Percentiles rank a stretch among this genome's conserved stretches.
Evolutionary conservation across 2,888 invertebrate species (phyloP).

Genomic region (Apotomis betuletana): DNA sequence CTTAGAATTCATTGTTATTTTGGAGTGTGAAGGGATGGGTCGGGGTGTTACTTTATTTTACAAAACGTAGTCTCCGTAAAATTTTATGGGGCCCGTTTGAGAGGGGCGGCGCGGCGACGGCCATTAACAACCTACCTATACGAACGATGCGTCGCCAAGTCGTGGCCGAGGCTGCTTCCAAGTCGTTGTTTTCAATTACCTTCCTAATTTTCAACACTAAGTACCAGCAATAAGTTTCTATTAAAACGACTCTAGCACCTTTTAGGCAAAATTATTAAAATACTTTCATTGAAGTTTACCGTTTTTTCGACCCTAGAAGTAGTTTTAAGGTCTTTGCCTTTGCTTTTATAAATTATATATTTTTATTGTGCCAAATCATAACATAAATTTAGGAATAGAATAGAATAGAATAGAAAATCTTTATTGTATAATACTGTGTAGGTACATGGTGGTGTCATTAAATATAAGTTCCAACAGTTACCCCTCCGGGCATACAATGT

Average conservation of each 20-base stretch:
- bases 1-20: slow-evolving; percentile 58
- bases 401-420: no score
- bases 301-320: slow-evolving; percentile 5
- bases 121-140: slow-evolving; percentile 68
- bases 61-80: slow-evolving; percentile 74
- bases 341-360: no score
- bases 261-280: slow-evolving; percentile 37
- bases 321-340: background rate
- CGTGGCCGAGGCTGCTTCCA: slow-evolving; percentile 50
- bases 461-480: no score
- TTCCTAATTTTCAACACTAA: slow-evolving; percentile 59
- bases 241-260: slow-evolving; percentile 48
- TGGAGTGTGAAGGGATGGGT: slow-evolving; percentile 48
- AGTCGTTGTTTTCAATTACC: slow-evolving; percentile 71
- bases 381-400: no score
- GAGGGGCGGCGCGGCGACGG: slow-evolving; percentile 55
- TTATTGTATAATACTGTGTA: no score
- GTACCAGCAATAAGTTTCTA: slow-evolving; percentile 50
- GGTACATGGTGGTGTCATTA: no score
- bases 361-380: no score
- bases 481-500: no score
- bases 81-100: slow-evolving; percentile 71
- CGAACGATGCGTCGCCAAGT: slow-evolving; percentile 50
- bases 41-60: slow-evolving; percentile 69
- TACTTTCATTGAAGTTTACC: slow-evolving; percentile 24